Percentiles rank a stretch among this genome's conserved stretches.
These are phyloP conservation scores for Lacerta agilis DNA, from an alignment of 2,797 vertebrate genomes.

Conservation along the genomic window DNA sequence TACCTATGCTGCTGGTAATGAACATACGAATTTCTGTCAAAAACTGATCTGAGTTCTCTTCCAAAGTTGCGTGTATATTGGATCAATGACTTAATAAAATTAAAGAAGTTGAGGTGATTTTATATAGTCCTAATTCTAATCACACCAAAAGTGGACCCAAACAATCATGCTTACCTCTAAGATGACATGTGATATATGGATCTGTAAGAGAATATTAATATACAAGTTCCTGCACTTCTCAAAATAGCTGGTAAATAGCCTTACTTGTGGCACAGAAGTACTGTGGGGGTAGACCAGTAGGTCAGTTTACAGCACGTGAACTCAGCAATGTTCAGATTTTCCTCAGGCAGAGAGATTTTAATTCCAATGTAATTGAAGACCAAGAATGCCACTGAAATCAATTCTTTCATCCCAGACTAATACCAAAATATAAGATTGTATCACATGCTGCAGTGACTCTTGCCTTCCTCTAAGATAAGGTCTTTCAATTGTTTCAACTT, in stretches of 20 bases:
- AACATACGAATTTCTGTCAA: background rate
- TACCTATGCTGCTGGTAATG: background rate
- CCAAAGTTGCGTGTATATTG: background rate
- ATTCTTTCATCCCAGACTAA: constrained; percentile 15
- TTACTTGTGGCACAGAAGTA: background rate
- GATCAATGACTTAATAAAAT: background rate
- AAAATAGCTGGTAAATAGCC: constrained; percentile 9
- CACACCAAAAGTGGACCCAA: background rate
- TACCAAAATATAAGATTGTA: background rate
- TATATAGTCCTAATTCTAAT: constrained; percentile 14
- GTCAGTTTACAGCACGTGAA: constrained; percentile 21
- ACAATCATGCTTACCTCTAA: constrained; percentile 21
- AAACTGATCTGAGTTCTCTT: background rate
- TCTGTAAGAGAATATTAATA: constrained; percentile 29
- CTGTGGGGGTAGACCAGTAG: constrained; percentile 18
- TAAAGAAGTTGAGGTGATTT: background rate
- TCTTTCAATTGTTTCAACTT: background rate
- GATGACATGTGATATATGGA: background rate
- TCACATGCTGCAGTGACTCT: constrained; percentile 12
- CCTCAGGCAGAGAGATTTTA: background rate
- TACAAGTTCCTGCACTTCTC: constrained; percentile 27
- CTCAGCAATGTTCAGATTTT: background rate
- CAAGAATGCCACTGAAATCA: background rate
- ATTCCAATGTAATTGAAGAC: constrained; percentile 1
- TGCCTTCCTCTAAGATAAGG: background rate